Evolutionary conservation across 2,888 invertebrate genomes (phyloP).

Genomic region (Smittia aterrima): DNA sequence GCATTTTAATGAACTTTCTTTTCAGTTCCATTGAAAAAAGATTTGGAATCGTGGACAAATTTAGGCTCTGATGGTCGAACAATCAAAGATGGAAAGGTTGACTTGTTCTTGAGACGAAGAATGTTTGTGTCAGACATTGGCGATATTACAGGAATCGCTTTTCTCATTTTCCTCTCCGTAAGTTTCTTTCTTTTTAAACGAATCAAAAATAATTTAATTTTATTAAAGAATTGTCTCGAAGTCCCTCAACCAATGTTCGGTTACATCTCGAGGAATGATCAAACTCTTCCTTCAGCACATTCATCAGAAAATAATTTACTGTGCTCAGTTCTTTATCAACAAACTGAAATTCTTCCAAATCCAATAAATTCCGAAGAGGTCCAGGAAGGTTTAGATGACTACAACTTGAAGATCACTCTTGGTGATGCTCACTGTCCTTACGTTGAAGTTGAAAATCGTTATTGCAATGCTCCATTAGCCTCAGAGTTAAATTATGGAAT

Average conservation of each 20-base stretch:
- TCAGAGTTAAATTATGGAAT: background rate
- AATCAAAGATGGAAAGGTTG: background rate
- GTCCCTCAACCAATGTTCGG: too few species aligned
- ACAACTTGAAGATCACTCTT: background rate
- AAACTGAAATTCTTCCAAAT: slow-evolving; percentile 14
- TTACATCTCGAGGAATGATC: too few species aligned
- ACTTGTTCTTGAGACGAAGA: background rate
- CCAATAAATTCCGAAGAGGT: background rate
- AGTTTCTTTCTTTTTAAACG: too few species aligned
- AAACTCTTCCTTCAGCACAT: background rate
- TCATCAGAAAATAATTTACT: background rate
- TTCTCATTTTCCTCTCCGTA: background rate
- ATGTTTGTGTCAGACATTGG: slow-evolving; percentile 12
- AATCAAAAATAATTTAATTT: too few species aligned
- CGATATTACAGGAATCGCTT: slow-evolving; percentile 8
- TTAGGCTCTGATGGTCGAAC: background rate
- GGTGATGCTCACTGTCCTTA: background rate
- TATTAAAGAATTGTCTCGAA: too few species aligned
- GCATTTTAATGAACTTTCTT: background rate
- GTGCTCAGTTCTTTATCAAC: slow-evolving; percentile 18
- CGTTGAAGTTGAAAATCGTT: background rate
- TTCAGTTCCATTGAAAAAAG: slow-evolving; percentile 20
- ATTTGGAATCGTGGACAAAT: slow-evolving; percentile 8
- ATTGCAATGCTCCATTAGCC: slow-evolving; percentile 1
- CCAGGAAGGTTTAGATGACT: background rate